Conservation (phyloP, 2,113 vertebrate genomes). For the Chinchilla lanigera region DNA sequence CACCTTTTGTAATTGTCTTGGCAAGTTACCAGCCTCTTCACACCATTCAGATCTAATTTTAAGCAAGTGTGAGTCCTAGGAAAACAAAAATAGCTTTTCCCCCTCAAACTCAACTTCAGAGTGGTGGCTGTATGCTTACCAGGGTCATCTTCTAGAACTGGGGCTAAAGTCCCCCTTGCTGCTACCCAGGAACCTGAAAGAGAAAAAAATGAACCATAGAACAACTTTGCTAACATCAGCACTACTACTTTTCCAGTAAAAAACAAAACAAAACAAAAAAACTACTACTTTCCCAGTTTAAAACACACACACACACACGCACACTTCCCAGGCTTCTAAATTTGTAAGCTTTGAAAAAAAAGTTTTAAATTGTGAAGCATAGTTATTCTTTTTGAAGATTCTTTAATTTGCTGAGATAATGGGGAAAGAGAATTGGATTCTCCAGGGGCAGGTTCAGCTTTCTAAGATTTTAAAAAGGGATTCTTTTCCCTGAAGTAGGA, state of each 20-base stretch:
- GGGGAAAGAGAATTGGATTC: not conserved
- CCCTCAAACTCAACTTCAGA: not conserved
- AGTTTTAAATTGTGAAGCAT: not conserved
- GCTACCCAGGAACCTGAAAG: not conserved
- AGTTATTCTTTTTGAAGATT: conserved; percentile 16
- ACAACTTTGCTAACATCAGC: not conserved
- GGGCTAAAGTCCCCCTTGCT: not conserved
- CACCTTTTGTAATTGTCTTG: conserved; percentile 54
- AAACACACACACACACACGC: too few species aligned
- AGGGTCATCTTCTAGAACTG: not conserved
- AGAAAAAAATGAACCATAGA: not conserved
- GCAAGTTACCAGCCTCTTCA: conserved; percentile 29
- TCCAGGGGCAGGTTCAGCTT: not conserved
- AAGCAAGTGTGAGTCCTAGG: not conserved
- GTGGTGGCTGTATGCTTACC: not conserved
- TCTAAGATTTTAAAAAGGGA: not conserved
- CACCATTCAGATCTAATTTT: conserved; percentile 17
- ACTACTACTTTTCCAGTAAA: too few species aligned
- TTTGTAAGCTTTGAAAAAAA: conserved; percentile 45
- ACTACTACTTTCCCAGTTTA: too few species aligned
- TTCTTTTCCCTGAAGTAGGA: not conserved
- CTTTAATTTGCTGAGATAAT: not conserved
- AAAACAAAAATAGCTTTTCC: not conserved
- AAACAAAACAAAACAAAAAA: too few species aligned
- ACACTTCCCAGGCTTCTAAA: not conserved